phyloP scores from a whole-genome alignment of 1,140 invertebrate species.

The Caenorhabditis latens region DNA sequence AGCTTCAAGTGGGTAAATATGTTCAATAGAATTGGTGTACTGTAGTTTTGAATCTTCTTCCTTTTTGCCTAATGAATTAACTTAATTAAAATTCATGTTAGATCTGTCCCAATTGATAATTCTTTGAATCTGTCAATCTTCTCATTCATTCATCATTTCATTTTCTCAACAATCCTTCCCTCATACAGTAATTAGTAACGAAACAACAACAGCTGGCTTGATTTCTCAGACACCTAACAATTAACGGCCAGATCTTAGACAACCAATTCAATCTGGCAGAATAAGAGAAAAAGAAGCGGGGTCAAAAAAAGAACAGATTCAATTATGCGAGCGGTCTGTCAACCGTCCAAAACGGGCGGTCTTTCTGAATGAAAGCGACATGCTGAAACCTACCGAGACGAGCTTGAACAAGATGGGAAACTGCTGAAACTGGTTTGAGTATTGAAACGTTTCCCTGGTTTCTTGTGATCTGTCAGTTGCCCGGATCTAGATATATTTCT shows the following conservation, averaged over 20 bases:
- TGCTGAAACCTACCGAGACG: slow-evolving; percentile 39
- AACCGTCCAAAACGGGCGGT: too few relatives aligned
- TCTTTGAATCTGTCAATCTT: too few relatives aligned
- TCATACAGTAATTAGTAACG: neutral
- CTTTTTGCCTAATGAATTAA: too few relatives aligned
- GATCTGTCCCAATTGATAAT: too few relatives aligned
- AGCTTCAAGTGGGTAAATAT: neutral
- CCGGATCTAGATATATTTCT: too few relatives aligned
- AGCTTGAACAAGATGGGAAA: neutral
- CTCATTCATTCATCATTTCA: too few relatives aligned
- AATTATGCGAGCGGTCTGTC: neutral
- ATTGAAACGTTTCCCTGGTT: neutral
- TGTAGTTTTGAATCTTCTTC: too few relatives aligned
- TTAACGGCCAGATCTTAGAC: neutral
- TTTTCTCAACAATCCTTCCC: too few relatives aligned
- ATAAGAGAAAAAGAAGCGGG: neutral
- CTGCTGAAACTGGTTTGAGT: slow-evolving; percentile 12
- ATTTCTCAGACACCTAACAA: slow-evolving; percentile 32
- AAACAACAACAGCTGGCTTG: neutral
- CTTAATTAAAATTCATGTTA: too few relatives aligned
- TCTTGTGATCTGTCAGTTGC: too few relatives aligned
- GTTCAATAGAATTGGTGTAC: too few relatives aligned
- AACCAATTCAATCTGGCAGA: neutral
- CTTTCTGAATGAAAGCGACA: neutral
- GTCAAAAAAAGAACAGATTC: neutral